Percentiles rank a stretch among this genome's conserved stretches.
Conservation (phyloP, 2,888 invertebrate species). For the Desoria tigrina region DNA sequence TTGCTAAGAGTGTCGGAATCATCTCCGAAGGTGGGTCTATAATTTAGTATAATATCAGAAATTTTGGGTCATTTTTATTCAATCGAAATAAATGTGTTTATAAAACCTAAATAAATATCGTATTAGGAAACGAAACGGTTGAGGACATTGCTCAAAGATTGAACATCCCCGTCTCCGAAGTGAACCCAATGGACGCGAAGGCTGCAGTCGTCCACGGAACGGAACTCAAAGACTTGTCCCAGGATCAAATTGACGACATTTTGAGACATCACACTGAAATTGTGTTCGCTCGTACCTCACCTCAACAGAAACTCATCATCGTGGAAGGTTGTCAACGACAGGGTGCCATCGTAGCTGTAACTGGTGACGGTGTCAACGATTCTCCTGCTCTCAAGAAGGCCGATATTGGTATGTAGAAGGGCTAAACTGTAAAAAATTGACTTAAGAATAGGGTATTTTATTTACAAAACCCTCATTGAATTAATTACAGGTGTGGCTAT, state of each 20-base stretch:
- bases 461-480: not conserved
- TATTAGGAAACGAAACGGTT: conserved; percentile 57
- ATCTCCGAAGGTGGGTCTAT: conserved; percentile 62
- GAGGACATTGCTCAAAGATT: conserved; percentile 61
- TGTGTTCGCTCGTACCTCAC: conserved; percentile 62
- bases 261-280: conserved; percentile 59
- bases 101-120: not conserved
- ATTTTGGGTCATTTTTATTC: not conserved
- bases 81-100: not conserved
- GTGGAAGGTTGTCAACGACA: conserved; percentile 78
- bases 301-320: conserved; percentile 64
- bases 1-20: conserved; percentile 73
- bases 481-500: conserved; percentile 65
- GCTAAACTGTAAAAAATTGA: not conserved
- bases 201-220: conserved; percentile 57
- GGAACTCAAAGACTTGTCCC: conserved; percentile 57
- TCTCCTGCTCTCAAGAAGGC: conserved; percentile 81
- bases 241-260: conserved; percentile 56
- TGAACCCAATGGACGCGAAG: conserved; percentile 56
- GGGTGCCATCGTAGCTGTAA: conserved; percentile 80
- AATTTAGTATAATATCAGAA: not conserved
- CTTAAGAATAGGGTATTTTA: not conserved
- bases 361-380: conserved; percentile 79
- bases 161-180: conserved; percentile 57
- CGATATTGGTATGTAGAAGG: conserved; percentile 64